Conservation (phyloP, 1,140 invertebrate species). For the Drosophila grimshawi region DNA sequence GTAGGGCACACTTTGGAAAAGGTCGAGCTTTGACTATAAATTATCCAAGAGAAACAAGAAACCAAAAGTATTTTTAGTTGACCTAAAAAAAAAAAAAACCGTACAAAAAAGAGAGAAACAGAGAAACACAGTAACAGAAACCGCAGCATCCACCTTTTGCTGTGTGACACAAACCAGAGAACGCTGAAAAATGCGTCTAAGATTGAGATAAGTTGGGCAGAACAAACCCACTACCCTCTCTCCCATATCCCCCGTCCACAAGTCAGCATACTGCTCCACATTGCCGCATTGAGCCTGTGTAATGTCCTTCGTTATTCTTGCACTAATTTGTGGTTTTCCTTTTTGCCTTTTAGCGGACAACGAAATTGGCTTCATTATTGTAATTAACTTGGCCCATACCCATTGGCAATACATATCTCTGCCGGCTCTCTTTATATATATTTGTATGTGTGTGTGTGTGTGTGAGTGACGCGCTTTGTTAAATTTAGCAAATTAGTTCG, state of each 20-base stretch:
- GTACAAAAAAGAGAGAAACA: neutral
- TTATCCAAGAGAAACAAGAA: slow-evolving; percentile 51
- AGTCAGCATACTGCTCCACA: neutral
- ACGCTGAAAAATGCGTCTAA: slow-evolving; percentile 64
- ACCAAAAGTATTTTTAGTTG: slow-evolving; percentile 59
- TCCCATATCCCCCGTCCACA: neutral
- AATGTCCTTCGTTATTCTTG: slow-evolving; percentile 58
- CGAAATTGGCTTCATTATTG: slow-evolving; percentile 75
- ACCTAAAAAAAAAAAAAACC: slow-evolving; percentile 43
- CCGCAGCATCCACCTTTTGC: slow-evolving; percentile 14
- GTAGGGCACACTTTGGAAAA: neutral
- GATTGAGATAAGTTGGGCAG: slow-evolving; percentile 62
- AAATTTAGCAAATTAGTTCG: slow-evolving; percentile 67
- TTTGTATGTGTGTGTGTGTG: slow-evolving; percentile 12
- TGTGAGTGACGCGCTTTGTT: slow-evolving; percentile 45
- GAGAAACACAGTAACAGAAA: slow-evolving; percentile 26
- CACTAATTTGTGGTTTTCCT: slow-evolving; percentile 69
- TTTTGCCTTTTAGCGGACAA: slow-evolving; percentile 56
- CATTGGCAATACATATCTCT: slow-evolving; percentile 5
- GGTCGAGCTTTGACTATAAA: slow-evolving; percentile 49
- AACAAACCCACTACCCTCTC: slow-evolving; percentile 7
- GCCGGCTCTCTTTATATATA: slow-evolving; percentile 15
- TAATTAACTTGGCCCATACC: slow-evolving; percentile 62
- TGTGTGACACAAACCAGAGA: slow-evolving; percentile 63
- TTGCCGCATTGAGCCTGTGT: slow-evolving; percentile 25